Percentiles rank a stretch among this genome's conserved stretches.
Evolutionary conservation across 2,113 vertebrate species (phyloP).

Genomic region (Tychaedon coryphoeus): DNA sequence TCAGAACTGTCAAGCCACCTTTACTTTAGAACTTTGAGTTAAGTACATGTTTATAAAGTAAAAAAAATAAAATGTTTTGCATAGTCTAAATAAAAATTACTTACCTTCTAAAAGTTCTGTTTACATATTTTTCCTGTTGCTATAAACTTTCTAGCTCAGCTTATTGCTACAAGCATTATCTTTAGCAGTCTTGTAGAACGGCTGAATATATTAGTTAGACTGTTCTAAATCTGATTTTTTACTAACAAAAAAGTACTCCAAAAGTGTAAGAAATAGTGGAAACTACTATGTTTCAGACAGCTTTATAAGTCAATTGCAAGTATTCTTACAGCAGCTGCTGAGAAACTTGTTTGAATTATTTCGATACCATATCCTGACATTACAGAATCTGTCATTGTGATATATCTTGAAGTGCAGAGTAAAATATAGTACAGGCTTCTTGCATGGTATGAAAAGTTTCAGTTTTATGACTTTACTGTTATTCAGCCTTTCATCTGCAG

Average conservation of each 20-base stretch:
- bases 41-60: background rate
- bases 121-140: background rate
- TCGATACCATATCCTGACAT: conserved; percentile 5
- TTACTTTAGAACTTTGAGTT: background rate
- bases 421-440: conserved; percentile 15
- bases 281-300: background rate
- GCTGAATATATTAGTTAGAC: background rate
- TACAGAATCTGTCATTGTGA: conserved; percentile 36
- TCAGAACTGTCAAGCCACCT: background rate
- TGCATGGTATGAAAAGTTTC: conserved; percentile 6
- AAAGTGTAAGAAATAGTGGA: background rate
- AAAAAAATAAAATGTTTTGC: background rate
- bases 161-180: background rate
- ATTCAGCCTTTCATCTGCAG: conserved; percentile 73
- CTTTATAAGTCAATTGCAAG: conserved; percentile 17
- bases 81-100: background rate
- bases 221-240: background rate
- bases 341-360: conserved; percentile 34
- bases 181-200: background rate
- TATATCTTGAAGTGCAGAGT: conserved; percentile 37
- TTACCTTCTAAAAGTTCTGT: background rate
- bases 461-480: conserved; percentile 34
- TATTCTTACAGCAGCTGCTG: conserved; percentile 14
- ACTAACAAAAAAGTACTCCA: background rate
- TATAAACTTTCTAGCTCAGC: background rate